Evolutionary conservation across 2,888 invertebrate genomes (phyloP).

Genomic region (Lithophane ornitopus): DNA sequence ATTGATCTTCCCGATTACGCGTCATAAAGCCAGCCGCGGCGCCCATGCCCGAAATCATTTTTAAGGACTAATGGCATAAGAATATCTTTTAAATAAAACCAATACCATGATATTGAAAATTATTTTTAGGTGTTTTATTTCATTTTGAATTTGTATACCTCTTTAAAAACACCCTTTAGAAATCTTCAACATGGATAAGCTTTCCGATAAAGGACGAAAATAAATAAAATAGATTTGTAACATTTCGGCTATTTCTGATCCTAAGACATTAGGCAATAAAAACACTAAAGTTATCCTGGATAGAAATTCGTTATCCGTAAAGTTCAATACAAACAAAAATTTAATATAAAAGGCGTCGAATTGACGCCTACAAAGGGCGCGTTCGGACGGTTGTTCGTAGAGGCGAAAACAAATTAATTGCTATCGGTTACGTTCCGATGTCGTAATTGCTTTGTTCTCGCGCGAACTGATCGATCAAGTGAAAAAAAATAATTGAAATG

Average conservation of each 20-base stretch:
- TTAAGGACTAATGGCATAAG: no score
- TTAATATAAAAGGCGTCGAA: constrained; percentile 84
- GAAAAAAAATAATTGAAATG: constrained; percentile 89
- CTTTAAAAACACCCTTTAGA: no score
- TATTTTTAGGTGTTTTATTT: no score
- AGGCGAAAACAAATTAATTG: constrained; percentile 89
- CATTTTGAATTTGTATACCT: no score
- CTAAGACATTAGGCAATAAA: constrained; percentile 33
- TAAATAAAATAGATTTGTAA: constrained; percentile 17
- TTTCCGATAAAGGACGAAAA: constrained; percentile 9
- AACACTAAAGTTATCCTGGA: constrained; percentile 40
- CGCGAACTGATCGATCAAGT: constrained; percentile 85
- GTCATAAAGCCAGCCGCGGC: no score
- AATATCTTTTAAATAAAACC: no score
- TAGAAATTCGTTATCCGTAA: constrained; percentile 64
- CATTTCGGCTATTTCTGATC: not conserved
- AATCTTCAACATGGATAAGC: not conserved
- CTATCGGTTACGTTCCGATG: constrained; percentile 86
- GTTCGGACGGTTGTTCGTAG: constrained; percentile 81
- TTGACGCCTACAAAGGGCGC: constrained; percentile 83
- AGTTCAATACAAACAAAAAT: constrained; percentile 78
- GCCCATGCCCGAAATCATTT: no score
- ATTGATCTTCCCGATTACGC: no score
- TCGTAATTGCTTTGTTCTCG: constrained; percentile 89
- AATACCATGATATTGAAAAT: no score